Evolutionary conservation across 1,140 invertebrate genomes (phyloP).

Genomic region (Proales similis): DNA sequence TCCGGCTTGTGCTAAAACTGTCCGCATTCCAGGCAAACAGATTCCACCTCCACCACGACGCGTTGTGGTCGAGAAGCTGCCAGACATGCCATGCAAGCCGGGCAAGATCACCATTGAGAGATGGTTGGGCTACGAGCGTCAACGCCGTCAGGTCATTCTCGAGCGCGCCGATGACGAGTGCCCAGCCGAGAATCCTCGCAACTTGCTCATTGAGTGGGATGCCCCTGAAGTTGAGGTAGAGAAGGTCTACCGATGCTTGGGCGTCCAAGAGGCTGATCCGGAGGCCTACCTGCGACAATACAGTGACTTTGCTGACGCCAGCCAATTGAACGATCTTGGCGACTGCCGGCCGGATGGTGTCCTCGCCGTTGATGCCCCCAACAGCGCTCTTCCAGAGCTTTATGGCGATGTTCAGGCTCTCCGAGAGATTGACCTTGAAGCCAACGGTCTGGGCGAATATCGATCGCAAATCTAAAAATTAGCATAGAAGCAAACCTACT

Average conservation of each 20-base stretch:
- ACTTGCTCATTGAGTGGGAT: slow-evolving; percentile 36
- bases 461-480: too few species aligned
- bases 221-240: slow-evolving; percentile 29
- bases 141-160: slow-evolving; percentile 6
- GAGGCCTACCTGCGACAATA: too few species aligned
- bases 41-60: slow-evolving; percentile 18
- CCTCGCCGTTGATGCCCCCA: too few species aligned
- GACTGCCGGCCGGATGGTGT: too few species aligned
- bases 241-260: slow-evolving; percentile 6
- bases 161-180: slow-evolving; percentile 6
- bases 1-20: not conserved
- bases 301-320: too few species aligned
- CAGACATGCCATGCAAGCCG: slow-evolving; percentile 32
- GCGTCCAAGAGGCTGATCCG: slow-evolving; percentile 19
- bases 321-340: too few species aligned
- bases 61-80: slow-evolving; percentile 34
- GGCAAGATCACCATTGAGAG: slow-evolving; percentile 26
- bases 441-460: too few species aligned
- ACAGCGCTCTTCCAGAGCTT: too few species aligned
- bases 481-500: too few species aligned
- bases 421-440: too few species aligned
- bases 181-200: slow-evolving; percentile 3
- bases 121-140: slow-evolving; percentile 37
- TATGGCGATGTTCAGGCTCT: too few species aligned
- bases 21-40: not conserved